Evolutionary conservation across 2,888 invertebrate species (phyloP), one percentile per base, ranked within the genome.

Genomic region (Pollenia griseotomentosa): DNA sequence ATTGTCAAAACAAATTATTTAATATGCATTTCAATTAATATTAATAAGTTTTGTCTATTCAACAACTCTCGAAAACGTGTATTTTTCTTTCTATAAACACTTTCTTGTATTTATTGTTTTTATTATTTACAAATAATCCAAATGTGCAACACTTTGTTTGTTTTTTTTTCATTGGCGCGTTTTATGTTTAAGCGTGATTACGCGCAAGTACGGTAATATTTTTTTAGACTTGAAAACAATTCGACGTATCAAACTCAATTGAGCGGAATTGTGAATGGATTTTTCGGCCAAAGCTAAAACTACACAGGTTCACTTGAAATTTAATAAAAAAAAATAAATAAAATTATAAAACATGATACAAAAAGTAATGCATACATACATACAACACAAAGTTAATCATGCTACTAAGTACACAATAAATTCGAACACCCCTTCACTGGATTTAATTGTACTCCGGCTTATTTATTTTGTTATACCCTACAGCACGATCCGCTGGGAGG

Each of bases 161-260:
- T 9, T 65, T 78, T 65, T 59, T 61, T 65, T 1, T 68, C n/a
- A n/a, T 48, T 83, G 73, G 73, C 88, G 83, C 88, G 81, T 87
- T 85, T 78, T 61, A 10, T 63, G 23, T 40, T 61, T 12, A 65
- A 48, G 10, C 19, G 44, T 80, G 40, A 23, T 61, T 77, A 55
- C 19, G 86, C 86, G 86, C 86, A 83, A 86, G 86, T 83, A 81
- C 86, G 83, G 81, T 78, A 63, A 78, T 44, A 68, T 66, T 44
- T 51, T 51, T 66, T 55, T 63, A 55, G 46, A 84, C 84, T 84
- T 87, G 81, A 84, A 81, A 84, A 74, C 84, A 78, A 84, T 78
- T 84, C 74, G 61, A 84, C 77, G 87, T 78, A 84, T 74, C 57
- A 74, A 78, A 87, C 63, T 57, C 84, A 68, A 87, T 84, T 87